Base-by-base conservation (phyloP, 2,888 invertebrate genomes). In the Steinernema carpocapsae region DNA sequence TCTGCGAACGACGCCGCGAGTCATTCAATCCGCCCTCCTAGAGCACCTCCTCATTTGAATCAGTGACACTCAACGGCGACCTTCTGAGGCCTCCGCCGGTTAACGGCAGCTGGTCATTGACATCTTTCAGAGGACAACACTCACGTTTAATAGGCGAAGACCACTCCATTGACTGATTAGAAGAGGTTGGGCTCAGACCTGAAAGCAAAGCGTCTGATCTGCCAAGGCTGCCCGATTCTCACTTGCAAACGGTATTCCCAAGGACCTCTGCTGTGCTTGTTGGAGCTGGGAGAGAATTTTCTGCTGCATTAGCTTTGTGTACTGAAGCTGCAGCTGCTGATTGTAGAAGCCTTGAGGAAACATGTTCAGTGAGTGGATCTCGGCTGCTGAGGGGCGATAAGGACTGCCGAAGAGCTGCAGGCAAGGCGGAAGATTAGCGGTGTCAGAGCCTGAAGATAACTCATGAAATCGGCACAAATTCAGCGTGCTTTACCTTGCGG, bases 1-100 rank as follows among this genome's bases (percentile, higher is more conserved):
- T 26, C 56, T 56, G 19, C 56, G 56, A 56, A 56, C 56, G 56
- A 56, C 22, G 56, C 56, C 56, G 26, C 48, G 29, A 64, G 22
- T 32, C 64, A 64, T 64, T 32, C 29, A 17, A 64, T 32, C 48
- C 17, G 3, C 48, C 48, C 17, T 48, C 48, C 14, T 4, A 3
- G 48, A 10, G 32, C 64, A 32, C 32, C 22, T 64, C 64, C 29
- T 64, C 29, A 64, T 32, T 64, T 29, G 26, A 64, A 64, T 26
- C 17, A 29, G 7, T 26, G 29, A 7, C 22, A 37, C 19, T 64
- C 17, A 26, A 32, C 1, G 2, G 26, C 32, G 64, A 64, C 64
- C 64, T 64, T 32, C 64, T 64, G 17, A 32, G 10, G 37, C 19
- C 29, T 32, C 24, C 7, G 32, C 32, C 29, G 17, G 3, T 32